Conservation (phyloP, 1,140 invertebrate genomes). For the Drosophila aff. region DNA sequence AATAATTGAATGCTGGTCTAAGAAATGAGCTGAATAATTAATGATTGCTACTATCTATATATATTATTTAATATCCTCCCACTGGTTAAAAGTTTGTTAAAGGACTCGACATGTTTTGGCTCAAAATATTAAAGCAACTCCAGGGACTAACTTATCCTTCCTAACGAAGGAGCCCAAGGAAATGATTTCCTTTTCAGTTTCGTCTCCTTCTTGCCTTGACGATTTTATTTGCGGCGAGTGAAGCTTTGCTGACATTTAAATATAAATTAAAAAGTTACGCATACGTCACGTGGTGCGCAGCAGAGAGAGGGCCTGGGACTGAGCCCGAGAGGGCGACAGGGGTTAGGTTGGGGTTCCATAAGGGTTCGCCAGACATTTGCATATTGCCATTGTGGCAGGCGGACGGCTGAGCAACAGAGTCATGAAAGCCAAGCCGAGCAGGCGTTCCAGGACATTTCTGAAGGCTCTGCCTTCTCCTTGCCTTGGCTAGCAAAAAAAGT, state of each 20-base stretch:
- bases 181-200: slow-evolving; percentile 23
- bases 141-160: background rate
- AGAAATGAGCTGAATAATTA: background rate
- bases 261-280: slow-evolving; percentile 79
- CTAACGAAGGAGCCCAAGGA: slow-evolving; percentile 1
- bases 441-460: slow-evolving; percentile 19
- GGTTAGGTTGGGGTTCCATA: slow-evolving; percentile 2
- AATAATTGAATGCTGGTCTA: background rate
- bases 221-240: slow-evolving; percentile 26
- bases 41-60: no score
- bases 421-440: slow-evolving; percentile 8
- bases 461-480: background rate
- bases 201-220: background rate
- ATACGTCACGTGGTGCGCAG: slow-evolving; percentile 41
- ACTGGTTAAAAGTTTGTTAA: background rate
- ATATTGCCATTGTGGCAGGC: slow-evolving; percentile 69
- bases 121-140: background rate
- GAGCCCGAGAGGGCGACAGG: background rate
- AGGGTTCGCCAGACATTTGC: slow-evolving; percentile 59
- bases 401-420: slow-evolving; percentile 35
- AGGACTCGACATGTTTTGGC: background rate
- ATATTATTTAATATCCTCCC: background rate
- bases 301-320: background rate
- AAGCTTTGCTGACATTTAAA: slow-evolving; percentile 65
- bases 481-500: slow-evolving; percentile 12